phyloP scores from a whole-genome alignment of 2,113 vertebrate species.

The Marcusenius ussheri region DNA sequence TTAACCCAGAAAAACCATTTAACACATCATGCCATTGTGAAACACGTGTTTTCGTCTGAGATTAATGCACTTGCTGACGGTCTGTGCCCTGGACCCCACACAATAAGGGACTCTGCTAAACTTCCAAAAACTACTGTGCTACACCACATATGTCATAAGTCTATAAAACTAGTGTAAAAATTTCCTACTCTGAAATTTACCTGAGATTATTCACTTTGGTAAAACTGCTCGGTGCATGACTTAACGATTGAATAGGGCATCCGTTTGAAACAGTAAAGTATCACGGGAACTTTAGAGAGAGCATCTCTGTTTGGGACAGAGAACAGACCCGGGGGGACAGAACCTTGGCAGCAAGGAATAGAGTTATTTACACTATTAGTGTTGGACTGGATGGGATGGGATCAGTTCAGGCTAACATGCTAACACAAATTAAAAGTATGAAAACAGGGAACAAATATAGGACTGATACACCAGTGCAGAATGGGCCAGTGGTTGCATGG shows the following conservation, averaged over 20 bases:
- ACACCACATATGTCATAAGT: background rate
- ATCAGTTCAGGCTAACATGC: background rate
- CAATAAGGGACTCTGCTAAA: background rate
- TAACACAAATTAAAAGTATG: background rate
- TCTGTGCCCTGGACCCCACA: background rate
- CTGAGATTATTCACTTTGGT: background rate
- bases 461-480: background rate
- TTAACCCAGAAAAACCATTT: background rate
- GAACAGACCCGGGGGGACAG: background rate
- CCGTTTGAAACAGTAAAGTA: background rate
- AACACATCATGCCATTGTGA: background rate
- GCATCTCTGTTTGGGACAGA: background rate
- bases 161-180: background rate
- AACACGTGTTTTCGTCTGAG: background rate
- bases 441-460: background rate
- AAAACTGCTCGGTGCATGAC: background rate
- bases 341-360: background rate
- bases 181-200: background rate
- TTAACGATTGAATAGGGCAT: background rate
- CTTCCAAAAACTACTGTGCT: background rate
- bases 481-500: background rate
- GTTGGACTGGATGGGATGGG: background rate
- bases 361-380: background rate
- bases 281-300: background rate
- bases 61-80: background rate